Base-by-base conservation (phyloP, 2,797 vertebrate species). In the Lycodopsis pacificus region DNA sequence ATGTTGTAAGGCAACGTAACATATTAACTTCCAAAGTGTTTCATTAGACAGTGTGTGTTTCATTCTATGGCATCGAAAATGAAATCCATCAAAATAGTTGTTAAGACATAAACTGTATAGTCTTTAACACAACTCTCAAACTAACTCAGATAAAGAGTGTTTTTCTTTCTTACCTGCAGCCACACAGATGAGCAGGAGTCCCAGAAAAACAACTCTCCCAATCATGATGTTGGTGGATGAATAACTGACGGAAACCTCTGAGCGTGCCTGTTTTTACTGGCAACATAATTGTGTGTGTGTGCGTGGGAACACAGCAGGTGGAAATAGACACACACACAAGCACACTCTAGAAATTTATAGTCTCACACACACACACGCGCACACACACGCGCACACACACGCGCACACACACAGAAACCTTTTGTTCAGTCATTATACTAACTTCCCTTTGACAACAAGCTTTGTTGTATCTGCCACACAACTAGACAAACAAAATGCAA, bases 161-260 rank as follows among this genome's bases (percentile, higher is more conserved):
- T 49, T 44, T 36, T 30, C 4, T 73, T 44, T 59, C 12, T 84
- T 92, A 94, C 92, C 93, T 93, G 91, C 75, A n/a, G 81, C 49
- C 63, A 89, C 49, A 22, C 86, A 91, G 79, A 92, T 1, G 54
- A 94, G 77, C 87, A 94, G 82, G 20, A 94, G 89, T 42, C 86
- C 91, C 57, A 94, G 77, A 63, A 94, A 62, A 88, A 91, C 68
- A 79, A 61, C 58, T 78, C 64, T 89, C 58, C 82, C 83, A 20
- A 34, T 85, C 93, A 93, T 93, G 79, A 40, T 90, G 83, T 57
- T 44, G 53, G 71, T 83, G 70, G 69, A 80, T 84, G 83, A 89
- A 85, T 79, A 83, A 81, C 86, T 69, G 59, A 76, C 66, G 40
- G 64, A 56, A 65, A 53, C 22, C 59, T 57, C 51, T 25, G 71